phyloP scores from a whole-genome alignment of 1,140 invertebrate species.

The Grapholita molesta region DNA sequence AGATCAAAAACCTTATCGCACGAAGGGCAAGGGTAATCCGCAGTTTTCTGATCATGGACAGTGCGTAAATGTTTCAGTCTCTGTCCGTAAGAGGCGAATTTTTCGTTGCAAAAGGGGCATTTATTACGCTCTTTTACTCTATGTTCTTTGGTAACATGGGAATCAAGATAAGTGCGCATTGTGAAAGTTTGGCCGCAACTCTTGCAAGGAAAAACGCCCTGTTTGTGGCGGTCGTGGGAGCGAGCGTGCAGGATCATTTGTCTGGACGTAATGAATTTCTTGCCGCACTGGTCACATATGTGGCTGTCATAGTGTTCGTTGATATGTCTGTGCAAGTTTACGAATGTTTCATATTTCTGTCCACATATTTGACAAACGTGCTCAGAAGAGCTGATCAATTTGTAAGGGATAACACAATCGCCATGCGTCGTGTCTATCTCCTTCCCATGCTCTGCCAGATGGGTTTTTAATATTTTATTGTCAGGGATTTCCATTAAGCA shows the following conservation, averaged over 20 bases:
- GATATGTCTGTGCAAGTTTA: constrained; percentile 70
- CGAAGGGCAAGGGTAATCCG: constrained; percentile 53
- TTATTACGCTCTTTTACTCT: constrained; percentile 60
- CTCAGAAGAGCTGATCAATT: constrained; percentile 48
- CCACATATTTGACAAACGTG: constrained; percentile 61
- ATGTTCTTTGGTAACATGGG: constrained; percentile 58
- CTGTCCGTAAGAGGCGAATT: constrained; percentile 60
- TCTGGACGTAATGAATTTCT: constrained; percentile 60
- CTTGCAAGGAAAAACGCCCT: constrained; percentile 59
- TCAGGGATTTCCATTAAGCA: constrained; percentile 45
- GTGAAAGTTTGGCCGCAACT: constrained; percentile 51
- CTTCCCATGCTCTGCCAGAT: constrained; percentile 55
- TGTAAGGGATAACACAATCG: constrained; percentile 62
- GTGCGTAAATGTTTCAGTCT: constrained; percentile 60
- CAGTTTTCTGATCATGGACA: constrained; percentile 57
- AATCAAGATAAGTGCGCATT: constrained; percentile 45
- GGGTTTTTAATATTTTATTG: constrained; percentile 49
- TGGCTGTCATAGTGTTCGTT: constrained; percentile 71
- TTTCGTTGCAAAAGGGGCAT: constrained; percentile 66
- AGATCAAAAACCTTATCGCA: constrained; percentile 66
- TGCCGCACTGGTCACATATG: constrained; percentile 73
- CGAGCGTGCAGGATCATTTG: constrained; percentile 57
- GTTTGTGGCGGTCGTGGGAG: constrained; percentile 41
- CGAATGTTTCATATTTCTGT: constrained; percentile 66
- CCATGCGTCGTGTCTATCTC: constrained; percentile 47